Conservation (phyloP, 92 coral and sea anemone species). For the Diadumene lineata region DNA sequence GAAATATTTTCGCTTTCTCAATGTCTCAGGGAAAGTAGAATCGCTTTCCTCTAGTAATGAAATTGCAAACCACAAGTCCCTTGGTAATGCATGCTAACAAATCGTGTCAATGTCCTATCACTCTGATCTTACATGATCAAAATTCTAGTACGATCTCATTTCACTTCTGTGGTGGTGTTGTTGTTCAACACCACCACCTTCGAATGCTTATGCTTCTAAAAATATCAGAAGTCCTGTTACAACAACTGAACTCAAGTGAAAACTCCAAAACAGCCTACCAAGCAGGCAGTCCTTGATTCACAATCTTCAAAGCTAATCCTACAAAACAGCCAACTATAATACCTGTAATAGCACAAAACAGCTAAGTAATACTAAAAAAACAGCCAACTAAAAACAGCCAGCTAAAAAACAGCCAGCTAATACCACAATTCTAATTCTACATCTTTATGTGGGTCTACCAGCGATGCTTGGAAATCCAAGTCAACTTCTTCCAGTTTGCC, state of each 20-base stretch:
- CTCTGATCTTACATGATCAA: conserved; percentile 31
- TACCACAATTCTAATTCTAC: no score
- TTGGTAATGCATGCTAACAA: not conserved
- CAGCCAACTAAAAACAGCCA: no score
- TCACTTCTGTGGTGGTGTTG: no score
- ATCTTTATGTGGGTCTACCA: no score
- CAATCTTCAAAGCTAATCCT: not conserved
- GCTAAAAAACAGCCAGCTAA: not conserved
- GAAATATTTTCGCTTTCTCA: conserved; percentile 50
- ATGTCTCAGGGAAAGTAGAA: conserved; percentile 42
- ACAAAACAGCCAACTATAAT: not conserved
- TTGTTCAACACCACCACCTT: no score
- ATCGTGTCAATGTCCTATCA: conserved; percentile 56
- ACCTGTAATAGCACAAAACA: not conserved
- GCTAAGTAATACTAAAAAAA: not conserved
- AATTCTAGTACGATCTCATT: conserved; percentile 33
- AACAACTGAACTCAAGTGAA: conserved; percentile 31
- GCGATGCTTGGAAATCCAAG: no score
- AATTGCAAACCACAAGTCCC: conserved; percentile 6
- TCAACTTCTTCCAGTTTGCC: no score
- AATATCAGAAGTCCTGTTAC: no score
- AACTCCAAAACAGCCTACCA: not conserved
- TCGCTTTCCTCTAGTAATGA: conserved; percentile 30
- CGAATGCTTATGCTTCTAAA: no score
- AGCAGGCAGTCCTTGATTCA: not conserved